Evolutionary conservation across 2,888 invertebrate species (phyloP).

Genomic region (Keiferia lycopersicella): DNA sequence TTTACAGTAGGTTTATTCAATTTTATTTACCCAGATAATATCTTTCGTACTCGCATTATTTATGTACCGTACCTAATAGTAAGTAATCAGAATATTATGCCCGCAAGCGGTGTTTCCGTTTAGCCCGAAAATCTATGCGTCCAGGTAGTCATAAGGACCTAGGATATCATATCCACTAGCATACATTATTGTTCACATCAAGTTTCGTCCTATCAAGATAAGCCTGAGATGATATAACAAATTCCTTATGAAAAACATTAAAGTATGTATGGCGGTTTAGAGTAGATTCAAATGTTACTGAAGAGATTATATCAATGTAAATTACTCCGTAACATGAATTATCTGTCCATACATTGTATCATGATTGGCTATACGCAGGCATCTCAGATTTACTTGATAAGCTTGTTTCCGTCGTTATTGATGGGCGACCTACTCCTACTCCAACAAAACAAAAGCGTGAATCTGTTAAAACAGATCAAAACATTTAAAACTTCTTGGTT

Average conservation of each 20-base stretch:
- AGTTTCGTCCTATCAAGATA: slow-evolving; percentile 18
- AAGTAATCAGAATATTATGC: not conserved
- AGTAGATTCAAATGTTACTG: no score
- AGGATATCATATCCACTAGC: not conserved
- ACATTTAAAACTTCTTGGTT: no score
- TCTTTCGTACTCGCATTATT: not conserved
- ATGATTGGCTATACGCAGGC: no score
- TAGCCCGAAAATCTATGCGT: slow-evolving; percentile 9
- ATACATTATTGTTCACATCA: not conserved
- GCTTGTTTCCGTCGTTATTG: not conserved
- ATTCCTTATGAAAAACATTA: no score
- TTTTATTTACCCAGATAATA: not conserved
- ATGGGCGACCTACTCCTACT: not conserved
- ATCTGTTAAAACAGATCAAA: no score
- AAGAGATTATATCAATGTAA: no score
- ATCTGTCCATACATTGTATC: no score
- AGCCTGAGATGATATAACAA: not conserved
- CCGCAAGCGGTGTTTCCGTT: slow-evolving; percentile 13
- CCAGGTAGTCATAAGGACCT: slow-evolving; percentile 9
- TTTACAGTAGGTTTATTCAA: not conserved
- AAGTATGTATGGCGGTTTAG: no score
- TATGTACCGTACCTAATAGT: not conserved
- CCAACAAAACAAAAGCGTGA: no score
- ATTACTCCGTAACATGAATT: no score
- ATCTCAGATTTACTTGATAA: slow-evolving; percentile 18